A percentile compares a stretch with the other conserved stretches of the same genome.
phyloP scores from a whole-genome alignment of 2,113 vertebrate species.

The Solea senegalensis region DNA sequence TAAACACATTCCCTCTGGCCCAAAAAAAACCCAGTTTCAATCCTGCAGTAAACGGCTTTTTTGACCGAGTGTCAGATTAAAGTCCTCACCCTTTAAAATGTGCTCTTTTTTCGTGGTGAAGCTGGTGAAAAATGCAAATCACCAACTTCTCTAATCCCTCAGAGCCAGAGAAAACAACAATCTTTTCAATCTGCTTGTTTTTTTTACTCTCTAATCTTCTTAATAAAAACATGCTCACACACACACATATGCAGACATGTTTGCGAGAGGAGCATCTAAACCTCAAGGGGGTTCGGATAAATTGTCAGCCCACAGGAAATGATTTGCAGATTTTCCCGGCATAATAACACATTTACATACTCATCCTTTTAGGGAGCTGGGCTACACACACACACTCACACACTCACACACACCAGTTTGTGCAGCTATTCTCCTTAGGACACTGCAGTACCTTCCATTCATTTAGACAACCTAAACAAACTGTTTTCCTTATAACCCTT shows the following conservation, averaged over 20 bases:
- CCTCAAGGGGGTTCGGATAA: slow-evolving; percentile 64
- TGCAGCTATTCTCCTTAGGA: too few relatives aligned
- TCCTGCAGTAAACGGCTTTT: too few relatives aligned
- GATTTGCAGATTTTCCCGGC: slow-evolving; percentile 67
- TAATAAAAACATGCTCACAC: background rate
- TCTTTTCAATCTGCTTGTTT: background rate
- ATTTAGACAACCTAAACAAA: too few relatives aligned
- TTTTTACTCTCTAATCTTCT: background rate
- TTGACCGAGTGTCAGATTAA: background rate
- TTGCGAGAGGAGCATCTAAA: slow-evolving; percentile 55
- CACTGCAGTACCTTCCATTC: too few relatives aligned
- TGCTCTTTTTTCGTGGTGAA: background rate
- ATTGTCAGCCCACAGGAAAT: slow-evolving; percentile 73
- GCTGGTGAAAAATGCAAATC: slow-evolving; percentile 31
- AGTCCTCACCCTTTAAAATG: background rate
- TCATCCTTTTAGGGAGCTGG: slow-evolving; percentile 49
- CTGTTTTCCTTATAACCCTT: too few relatives aligned
- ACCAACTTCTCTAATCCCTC: slow-evolving; percentile 5
- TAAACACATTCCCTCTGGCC: too few relatives aligned
- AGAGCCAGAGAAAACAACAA: slow-evolving; percentile 11
- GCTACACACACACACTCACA: slow-evolving; percentile 33
- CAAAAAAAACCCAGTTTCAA: too few relatives aligned
- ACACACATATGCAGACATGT: slow-evolving; percentile 21
- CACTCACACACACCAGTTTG: background rate
- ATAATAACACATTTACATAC: slow-evolving; percentile 67